phyloP scores from a whole-genome alignment of 2,888 invertebrate species.

The Tenodera sinensis region DNA sequence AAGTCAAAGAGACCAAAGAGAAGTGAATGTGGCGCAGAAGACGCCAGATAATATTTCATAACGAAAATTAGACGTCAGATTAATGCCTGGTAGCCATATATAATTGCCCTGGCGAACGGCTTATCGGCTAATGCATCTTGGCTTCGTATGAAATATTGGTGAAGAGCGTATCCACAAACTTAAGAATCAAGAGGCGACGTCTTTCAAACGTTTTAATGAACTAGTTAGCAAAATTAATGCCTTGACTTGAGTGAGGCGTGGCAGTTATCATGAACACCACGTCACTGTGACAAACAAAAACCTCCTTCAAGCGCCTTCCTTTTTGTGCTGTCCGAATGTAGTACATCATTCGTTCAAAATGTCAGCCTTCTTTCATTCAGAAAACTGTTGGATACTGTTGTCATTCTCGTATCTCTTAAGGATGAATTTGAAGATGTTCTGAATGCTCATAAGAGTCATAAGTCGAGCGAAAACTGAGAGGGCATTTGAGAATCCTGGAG shows the following conservation, averaged over 20 bases:
- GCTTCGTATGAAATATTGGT: not conserved
- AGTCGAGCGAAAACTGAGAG: too few species aligned
- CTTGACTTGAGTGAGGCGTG: not conserved
- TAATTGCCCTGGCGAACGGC: not conserved
- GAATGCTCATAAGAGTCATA: too few species aligned
- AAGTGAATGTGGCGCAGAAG: not conserved
- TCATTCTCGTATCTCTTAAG: too few species aligned
- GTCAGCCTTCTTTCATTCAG: not conserved
- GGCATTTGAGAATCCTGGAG: too few species aligned
- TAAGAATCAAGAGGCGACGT: not conserved
- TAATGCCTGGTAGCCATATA: not conserved
- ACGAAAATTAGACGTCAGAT: not conserved
- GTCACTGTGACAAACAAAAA: not conserved
- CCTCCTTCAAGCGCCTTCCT: not conserved
- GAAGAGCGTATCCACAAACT: not conserved
- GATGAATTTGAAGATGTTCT: too few species aligned
- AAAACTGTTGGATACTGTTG: too few species aligned
- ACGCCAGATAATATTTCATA: not conserved
- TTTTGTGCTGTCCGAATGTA: not conserved
- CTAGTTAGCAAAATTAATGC: not conserved
- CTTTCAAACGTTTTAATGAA: not conserved
- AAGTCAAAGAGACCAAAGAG: not conserved
- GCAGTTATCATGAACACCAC: not conserved
- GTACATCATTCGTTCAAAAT: not conserved
- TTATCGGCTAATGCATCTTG: not conserved